Conservation (phyloP, 2,797 vertebrate species). For the Notolabrus celidotus region DNA sequence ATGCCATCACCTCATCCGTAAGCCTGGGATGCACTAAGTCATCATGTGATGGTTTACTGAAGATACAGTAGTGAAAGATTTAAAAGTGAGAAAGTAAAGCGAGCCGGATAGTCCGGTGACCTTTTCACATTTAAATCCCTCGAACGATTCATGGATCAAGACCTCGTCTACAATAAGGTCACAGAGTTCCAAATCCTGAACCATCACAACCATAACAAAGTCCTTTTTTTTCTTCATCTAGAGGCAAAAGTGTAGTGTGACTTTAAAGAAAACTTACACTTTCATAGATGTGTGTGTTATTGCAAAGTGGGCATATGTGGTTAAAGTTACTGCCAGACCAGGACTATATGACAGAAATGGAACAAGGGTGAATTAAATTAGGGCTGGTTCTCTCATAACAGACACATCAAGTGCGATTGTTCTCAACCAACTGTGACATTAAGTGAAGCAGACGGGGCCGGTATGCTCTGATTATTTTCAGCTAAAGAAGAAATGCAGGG, state of each 20-base stretch:
- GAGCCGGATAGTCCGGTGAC: conserved; percentile 2
- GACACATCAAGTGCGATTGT: conserved; percentile 35
- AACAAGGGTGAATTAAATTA: conserved; percentile 44
- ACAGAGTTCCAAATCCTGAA: background rate
- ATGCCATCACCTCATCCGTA: background rate
- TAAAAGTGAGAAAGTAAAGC: background rate
- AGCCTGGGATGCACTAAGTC: background rate
- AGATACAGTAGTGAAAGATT: background rate
- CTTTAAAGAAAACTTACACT: background rate
- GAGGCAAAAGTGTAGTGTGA: background rate
- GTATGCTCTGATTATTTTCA: conserved; percentile 49
- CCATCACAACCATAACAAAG: background rate
- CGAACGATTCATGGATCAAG: conserved; percentile 6
- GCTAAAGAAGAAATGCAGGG: conserved; percentile 2
- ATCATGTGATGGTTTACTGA: background rate
- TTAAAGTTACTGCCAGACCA: conserved; percentile 7
- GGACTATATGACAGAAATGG: conserved; percentile 35
- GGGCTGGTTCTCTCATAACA: conserved; percentile 33
- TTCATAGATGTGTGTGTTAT: background rate
- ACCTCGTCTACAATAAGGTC: background rate
- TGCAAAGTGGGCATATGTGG: background rate
- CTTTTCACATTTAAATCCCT: conserved; percentile 21
- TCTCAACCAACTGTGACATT: conserved; percentile 53
- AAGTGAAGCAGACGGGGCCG: conserved; percentile 41
- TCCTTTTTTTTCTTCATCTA: background rate